Conservation (phyloP, 2,797 vertebrate species). For the Pangasius djambal region DNA sequence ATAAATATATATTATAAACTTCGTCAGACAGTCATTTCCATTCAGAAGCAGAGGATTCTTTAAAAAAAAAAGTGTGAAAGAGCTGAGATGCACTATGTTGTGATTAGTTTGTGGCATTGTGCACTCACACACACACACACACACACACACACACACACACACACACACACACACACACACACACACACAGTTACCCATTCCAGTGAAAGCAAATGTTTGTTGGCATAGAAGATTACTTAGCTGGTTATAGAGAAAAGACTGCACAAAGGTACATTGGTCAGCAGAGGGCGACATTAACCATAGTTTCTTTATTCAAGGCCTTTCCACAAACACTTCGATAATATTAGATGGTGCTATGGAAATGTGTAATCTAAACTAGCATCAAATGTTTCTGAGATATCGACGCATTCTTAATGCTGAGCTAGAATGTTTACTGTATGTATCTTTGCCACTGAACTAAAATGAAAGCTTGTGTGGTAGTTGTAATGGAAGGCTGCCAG, state of each 20-base stretch:
- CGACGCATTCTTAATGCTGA: not conserved
- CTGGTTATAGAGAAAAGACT: not conserved
- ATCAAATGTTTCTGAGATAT: not conserved
- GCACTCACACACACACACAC: not conserved
- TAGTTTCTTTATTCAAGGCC: not conserved
- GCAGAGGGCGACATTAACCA: slow-evolving; percentile 38
- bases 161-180: not conserved
- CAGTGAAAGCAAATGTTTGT: not conserved
- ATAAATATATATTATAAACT: not conserved
- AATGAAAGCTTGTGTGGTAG: not conserved
- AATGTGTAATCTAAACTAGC: not conserved
- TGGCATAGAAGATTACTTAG: not conserved
- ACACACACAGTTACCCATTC: not conserved
- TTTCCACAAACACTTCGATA: not conserved
- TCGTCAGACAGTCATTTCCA: not conserved
- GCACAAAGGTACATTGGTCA: not conserved
- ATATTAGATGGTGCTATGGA: not conserved
- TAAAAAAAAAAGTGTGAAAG: not conserved
- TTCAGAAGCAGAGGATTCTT: not conserved
- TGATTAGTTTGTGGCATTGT: not conserved
- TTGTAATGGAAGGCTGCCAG: not conserved
- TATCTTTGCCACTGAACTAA: not conserved
- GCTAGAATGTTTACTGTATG: not conserved
- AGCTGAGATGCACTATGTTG: not conserved
- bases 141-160: not conserved